These are phyloP conservation scores for Holothuria glaberrima DNA, from an alignment of 35 echinoderm and acorn worm genomes.

Conservation along the genomic window DNA sequence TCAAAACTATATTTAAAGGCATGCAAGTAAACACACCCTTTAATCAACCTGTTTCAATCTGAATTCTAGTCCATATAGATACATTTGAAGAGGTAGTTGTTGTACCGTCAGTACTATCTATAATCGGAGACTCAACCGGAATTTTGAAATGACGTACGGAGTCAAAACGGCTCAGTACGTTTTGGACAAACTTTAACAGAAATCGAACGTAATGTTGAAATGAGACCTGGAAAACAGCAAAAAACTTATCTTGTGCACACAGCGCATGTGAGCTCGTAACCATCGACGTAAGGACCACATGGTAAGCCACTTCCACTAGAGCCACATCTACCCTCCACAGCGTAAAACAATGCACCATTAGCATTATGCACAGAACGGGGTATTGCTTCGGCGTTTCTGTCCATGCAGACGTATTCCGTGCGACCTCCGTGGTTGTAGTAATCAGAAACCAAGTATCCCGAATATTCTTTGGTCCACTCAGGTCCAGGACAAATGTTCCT, in stretches of 20 bases:
- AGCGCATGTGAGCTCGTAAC: slow-evolving; percentile 53
- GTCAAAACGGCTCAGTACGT: too few species aligned
- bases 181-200: too few species aligned
- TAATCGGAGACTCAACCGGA: too few species aligned
- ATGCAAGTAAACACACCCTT: too few species aligned
- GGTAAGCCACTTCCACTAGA: slow-evolving; percentile 37
- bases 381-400: not conserved
- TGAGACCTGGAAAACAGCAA: not conserved
- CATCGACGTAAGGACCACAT: slow-evolving; percentile 48
- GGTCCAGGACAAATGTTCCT: slow-evolving; percentile 60
- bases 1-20: too few species aligned
- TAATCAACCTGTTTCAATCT: too few species aligned
- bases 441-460: slow-evolving; percentile 51
- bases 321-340: slow-evolving; percentile 31
- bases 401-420: slow-evolving; percentile 29
- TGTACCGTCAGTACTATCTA: too few species aligned
- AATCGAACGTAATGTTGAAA: not conserved
- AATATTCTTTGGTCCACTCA: slow-evolving; percentile 62
- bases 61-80: too few species aligned
- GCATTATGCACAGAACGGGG: slow-evolving; percentile 11
- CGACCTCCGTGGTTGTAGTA: slow-evolving; percentile 29
- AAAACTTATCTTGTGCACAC: slow-evolving; percentile 42
- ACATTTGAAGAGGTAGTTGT: too few species aligned
- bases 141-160: too few species aligned
- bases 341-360: slow-evolving; percentile 54